phyloP scores from a whole-genome alignment of 2,888 invertebrate genomes.

The Drosophila histrio region DNA sequence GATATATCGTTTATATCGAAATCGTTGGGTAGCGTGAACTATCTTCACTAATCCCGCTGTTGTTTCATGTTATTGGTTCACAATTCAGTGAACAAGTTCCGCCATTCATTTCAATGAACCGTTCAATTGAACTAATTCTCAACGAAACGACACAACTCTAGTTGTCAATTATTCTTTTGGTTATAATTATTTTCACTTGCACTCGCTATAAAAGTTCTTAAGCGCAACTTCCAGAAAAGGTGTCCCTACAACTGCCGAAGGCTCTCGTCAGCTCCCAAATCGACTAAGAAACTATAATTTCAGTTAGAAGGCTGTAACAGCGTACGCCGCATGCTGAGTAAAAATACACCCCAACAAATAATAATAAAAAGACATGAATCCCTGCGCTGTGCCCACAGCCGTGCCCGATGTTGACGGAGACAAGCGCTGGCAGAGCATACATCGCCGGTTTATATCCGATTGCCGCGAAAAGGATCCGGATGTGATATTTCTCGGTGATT shows the following conservation, averaged over 20 bases:
- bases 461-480: slow-evolving; percentile 96
- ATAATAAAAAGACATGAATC: slow-evolving; percentile 86
- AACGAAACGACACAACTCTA: slow-evolving; percentile 2
- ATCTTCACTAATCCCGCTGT: slow-evolving; percentile 33
- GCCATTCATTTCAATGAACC: background rate
- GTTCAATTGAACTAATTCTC: background rate
- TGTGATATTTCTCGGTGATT: slow-evolving; percentile 96
- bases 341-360: slow-evolving; percentile 15
- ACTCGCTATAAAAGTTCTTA: slow-evolving; percentile 6
- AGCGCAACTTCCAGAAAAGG: slow-evolving; percentile 16
- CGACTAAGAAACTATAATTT: background rate
- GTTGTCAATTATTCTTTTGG: slow-evolving; percentile 61
- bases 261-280: background rate
- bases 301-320: slow-evolving; percentile 22
- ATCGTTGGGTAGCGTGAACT: background rate
- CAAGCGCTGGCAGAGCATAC: slow-evolving; percentile 87
- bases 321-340: slow-evolving; percentile 45
- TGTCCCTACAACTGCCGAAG: background rate
- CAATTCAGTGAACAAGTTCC: background rate
- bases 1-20: background rate
- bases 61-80: slow-evolving; percentile 1
- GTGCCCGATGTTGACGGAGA: slow-evolving; percentile 92
- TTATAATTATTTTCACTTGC: slow-evolving; percentile 55
- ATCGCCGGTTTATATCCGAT: slow-evolving; percentile 93
- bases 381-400: slow-evolving; percentile 89